A percentile compares a stretch with the other conserved stretches of the same genome.
phyloP scores from a whole-genome alignment of 2,113 vertebrate species.

The Macrotis lagotis region DNA sequence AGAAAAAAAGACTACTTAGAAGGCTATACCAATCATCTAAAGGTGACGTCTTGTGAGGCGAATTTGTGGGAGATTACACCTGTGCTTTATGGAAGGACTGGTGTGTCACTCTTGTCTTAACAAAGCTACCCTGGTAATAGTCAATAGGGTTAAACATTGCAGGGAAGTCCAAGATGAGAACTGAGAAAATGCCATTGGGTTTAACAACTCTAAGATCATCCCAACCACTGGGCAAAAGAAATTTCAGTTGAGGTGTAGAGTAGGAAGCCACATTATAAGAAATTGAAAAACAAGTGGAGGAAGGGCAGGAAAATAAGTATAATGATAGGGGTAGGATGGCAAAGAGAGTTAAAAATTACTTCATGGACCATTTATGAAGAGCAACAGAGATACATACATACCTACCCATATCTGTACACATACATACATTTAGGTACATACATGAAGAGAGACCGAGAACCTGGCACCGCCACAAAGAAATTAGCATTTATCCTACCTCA shows the following conservation, averaged over 20 bases:
- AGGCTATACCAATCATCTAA: neutral
- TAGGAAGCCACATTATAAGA: neutral
- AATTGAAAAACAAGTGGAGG: neutral
- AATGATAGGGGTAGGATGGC: neutral
- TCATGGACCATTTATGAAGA: neutral
- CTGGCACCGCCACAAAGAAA: neutral
- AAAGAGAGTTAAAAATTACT: neutral
- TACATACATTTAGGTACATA: too few relatives aligned
- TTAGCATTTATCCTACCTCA: neutral
- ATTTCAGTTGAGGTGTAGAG: neutral
- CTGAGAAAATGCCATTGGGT: neutral
- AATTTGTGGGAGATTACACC: neutral
- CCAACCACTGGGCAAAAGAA: neutral
- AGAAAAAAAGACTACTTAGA: neutral
- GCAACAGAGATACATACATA: neutral
- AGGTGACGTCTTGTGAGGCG: neutral
- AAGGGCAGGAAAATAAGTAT: neutral
- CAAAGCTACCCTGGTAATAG: neutral
- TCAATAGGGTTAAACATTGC: neutral
- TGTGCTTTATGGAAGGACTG: neutral
- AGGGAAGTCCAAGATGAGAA: neutral
- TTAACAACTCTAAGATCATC: neutral
- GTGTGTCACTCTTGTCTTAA: neutral
- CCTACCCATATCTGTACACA: neutral
- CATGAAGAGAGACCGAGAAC: neutral